Base-by-base conservation (phyloP, 2,797 vertebrate genomes). In the Urocyon cinereoargenteus region DNA sequence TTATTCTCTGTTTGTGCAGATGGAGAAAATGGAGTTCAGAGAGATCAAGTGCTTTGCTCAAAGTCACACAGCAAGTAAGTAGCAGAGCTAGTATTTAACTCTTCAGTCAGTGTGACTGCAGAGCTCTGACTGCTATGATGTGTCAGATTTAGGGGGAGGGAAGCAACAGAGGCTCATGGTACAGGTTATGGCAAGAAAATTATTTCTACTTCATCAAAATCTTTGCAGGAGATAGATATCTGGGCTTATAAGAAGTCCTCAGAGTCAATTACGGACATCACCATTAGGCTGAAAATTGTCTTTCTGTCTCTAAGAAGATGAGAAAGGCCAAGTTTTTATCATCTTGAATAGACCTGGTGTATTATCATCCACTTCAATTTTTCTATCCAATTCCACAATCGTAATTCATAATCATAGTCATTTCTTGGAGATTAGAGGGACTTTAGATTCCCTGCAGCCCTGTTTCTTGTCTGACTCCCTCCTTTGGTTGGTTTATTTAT, bases 171-270 rank as follows among this genome's bases (percentile, higher is more conserved):
- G 62, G 64, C 11, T 66, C 8, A 1, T 51, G 13, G 18, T 45
- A 26, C 62, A 24, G 13, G 7, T 40, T 62, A 45, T 15, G 0
- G 82, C 6, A 62, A 64, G 34, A 85, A 26, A 75, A 82, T 85
- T 77, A 91, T 72, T 95, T 87, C 6, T 55, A 68, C n/a, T 78
- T 91, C 62, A 55, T 85, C 31, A 72, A 81, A 49, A 70, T 88
- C 61, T 93, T 64, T 34, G 36, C 18, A 4, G 53, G 49, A 55
- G 34, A 94, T 13, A 51, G 21, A 28, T 68, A 26, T 36, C 21
- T 79, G 59, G 51, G 24, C 26, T 93, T 53, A 18, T 24, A 34
- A 90, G 88, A 90, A 87, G 14, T 66, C 53, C 40, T 79, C 34
- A 49, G 31, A 94, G n/a, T 79, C 19, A 77, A 11, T 86, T 72